Evolutionary conservation across 2,888 invertebrate species (phyloP).

Genomic region (Hartigia nigra): DNA sequence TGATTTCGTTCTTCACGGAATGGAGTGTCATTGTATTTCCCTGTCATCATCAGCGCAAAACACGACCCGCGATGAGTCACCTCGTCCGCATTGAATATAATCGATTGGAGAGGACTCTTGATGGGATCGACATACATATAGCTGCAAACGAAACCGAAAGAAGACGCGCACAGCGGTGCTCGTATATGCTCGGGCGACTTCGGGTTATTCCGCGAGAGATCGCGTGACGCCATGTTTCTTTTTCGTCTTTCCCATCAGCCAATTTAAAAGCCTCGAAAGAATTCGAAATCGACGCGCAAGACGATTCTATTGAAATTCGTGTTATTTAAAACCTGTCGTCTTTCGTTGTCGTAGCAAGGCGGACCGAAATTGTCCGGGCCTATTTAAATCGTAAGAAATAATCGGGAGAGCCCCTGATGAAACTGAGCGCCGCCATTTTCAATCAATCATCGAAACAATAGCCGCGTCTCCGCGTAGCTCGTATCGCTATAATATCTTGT

Average conservation of each 20-base stretch:
- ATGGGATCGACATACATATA: not conserved
- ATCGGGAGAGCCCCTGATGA: not conserved
- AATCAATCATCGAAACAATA: not conserved
- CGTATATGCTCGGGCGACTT: not conserved
- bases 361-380: not conserved
- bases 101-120: not conserved
- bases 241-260: not conserved
- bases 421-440: not conserved
- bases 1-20: not conserved
- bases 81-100: not conserved
- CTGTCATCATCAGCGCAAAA: not conserved
- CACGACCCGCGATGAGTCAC: not conserved
- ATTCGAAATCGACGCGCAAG: not conserved
- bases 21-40: not conserved
- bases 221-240: not conserved
- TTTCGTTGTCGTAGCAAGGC: not conserved
- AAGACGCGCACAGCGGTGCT: not conserved
- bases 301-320: not conserved
- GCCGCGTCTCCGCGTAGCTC: not conserved
- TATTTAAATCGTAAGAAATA: not conserved
- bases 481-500: conserved; percentile 42
- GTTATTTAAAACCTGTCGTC: not conserved
- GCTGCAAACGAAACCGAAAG: not conserved
- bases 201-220: too few species aligned
- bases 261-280: not conserved